Percentiles rank a stretch among this genome's conserved stretches.
These are phyloP conservation scores for Hartigia nigra DNA, from an alignment of 2,888 invertebrate genomes.

Conservation along the genomic window DNA sequence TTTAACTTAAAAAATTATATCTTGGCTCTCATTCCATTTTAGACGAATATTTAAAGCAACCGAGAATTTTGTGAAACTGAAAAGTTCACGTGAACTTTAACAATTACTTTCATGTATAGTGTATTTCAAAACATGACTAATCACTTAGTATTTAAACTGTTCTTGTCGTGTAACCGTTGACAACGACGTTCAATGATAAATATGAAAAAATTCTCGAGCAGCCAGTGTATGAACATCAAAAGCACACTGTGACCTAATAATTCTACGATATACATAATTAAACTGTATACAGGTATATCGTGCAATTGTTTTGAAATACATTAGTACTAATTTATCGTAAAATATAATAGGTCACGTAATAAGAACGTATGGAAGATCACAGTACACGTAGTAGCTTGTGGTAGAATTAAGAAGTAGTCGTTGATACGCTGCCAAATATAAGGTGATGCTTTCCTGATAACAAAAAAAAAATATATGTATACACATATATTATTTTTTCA, in stretches of 20 bases:
- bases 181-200: background rate
- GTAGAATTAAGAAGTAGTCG: constrained; percentile 38
- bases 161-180: background rate
- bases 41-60: background rate
- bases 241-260: background rate
- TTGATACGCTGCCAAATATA: constrained; percentile 53
- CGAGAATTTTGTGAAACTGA: background rate
- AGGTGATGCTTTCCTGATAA: constrained; percentile 26
- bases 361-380: background rate
- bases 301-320: constrained; percentile 5
- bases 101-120: background rate
- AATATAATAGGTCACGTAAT: constrained; percentile 1
- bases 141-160: background rate
- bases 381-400: constrained; percentile 6
- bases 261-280: background rate
- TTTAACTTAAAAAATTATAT: background rate
- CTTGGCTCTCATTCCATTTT: background rate
- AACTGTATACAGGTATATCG: background rate
- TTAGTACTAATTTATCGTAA: background rate
- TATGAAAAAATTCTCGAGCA: background rate
- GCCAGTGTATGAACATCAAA: background rate
- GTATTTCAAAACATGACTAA: background rate
- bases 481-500: constrained; percentile 1
- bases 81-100: background rate
- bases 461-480: background rate